A percentile compares a stretch with the other conserved stretches of the same genome.
These are phyloP conservation scores for Phaonia tiefii DNA, from an alignment of 2,888 invertebrate genomes.

Conservation along the genomic window DNA sequence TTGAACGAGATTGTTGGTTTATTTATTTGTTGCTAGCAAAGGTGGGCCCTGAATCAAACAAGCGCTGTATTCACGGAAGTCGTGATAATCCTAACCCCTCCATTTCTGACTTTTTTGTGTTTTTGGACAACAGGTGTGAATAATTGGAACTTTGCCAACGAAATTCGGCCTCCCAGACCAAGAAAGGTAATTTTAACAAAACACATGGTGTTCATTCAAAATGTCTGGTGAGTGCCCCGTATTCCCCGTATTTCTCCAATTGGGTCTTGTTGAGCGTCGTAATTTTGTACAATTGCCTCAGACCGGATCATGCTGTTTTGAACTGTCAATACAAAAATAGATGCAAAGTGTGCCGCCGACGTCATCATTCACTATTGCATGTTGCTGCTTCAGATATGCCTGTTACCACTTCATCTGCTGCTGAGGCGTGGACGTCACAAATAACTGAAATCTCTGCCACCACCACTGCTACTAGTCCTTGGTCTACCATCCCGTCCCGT, in stretches of 20 bases:
- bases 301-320: no score
- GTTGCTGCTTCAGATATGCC: no score
- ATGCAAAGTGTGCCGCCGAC: no score
- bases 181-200: background rate
- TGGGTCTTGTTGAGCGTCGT: slow-evolving; percentile 37
- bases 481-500: no score
- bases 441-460: no score
- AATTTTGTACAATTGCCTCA: slow-evolving; percentile 4
- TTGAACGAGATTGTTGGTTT: slow-evolving; percentile 54
- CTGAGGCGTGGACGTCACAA: background rate
- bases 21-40: slow-evolving; percentile 48
- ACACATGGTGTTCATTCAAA: background rate
- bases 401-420: background rate
- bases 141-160: no score
- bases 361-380: no score
- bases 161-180: background rate
- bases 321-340: no score
- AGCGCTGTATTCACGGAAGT: slow-evolving; percentile 50
- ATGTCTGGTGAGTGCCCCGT: slow-evolving; percentile 26
- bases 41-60: slow-evolving; percentile 50
- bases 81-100: slow-evolving; percentile 26
- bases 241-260: slow-evolving; percentile 37
- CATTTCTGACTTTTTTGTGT: slow-evolving; percentile 44
- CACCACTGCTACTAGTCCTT: no score
- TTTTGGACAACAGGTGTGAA: no score